These are phyloP conservation scores for Montipora cactus DNA, from an alignment of 64 coral and sea anemone species.

Conservation along the genomic window DNA sequence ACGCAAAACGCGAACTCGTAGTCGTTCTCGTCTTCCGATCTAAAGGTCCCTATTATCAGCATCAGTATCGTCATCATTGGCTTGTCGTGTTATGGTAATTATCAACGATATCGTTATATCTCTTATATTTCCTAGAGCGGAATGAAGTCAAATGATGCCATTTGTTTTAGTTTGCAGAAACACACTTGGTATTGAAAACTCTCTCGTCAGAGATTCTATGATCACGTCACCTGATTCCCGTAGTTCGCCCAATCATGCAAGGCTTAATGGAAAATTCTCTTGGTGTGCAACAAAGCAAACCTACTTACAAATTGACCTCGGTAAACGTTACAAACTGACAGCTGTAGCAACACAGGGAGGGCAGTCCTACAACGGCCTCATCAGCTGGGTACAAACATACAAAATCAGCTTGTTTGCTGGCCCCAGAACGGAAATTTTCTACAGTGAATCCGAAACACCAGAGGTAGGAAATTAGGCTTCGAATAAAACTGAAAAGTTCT, in stretches of 20 bases:
- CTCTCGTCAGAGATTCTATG: neutral
- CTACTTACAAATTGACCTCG: conserved; percentile 29
- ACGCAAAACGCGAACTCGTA: too few species aligned
- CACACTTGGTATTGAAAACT: conserved; percentile 37
- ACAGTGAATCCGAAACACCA: neutral
- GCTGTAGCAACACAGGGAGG: conserved; percentile 53
- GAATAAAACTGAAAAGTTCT: neutral
- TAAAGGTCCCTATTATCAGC: too few species aligned
- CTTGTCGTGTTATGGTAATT: too few species aligned
- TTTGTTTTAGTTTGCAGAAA: conserved; percentile 8
- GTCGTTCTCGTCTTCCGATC: too few species aligned
- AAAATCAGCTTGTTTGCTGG: neutral
- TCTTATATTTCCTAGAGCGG: too few species aligned
- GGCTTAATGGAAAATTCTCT: conserved; percentile 12
- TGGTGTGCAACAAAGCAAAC: conserved; percentile 8
- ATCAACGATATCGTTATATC: too few species aligned
- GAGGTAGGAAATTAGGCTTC: neutral
- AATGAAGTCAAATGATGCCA: neutral
- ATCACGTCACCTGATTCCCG: neutral
- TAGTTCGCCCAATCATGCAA: neutral
- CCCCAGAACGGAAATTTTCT: neutral
- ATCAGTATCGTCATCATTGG: too few species aligned
- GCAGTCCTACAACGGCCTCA: neutral
- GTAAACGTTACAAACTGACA: conserved; percentile 29
- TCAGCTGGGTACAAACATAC: conserved; percentile 25